phyloP scores from a whole-genome alignment of 2,113 vertebrate species.

The Cololabis saira region DNA sequence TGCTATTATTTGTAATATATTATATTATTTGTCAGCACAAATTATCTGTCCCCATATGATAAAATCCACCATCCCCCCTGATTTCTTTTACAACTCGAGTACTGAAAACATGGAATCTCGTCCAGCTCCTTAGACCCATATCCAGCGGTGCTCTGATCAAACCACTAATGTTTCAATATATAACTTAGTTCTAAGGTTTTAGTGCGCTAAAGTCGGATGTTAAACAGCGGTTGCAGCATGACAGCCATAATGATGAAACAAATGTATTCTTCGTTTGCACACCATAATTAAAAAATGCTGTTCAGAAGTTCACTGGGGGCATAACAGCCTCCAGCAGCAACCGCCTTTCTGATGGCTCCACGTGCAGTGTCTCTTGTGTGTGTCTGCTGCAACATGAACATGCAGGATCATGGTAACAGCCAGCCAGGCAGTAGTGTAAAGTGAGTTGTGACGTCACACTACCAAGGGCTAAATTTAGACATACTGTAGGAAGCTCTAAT shows the following conservation, averaged over 20 bases:
- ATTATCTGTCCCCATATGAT: no score
- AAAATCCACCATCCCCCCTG: no score
- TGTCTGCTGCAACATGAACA: not conserved
- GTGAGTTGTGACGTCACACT: slow-evolving; percentile 15
- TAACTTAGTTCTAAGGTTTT: not conserved
- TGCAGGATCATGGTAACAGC: not conserved
- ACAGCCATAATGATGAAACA: not conserved
- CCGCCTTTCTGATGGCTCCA: no score
- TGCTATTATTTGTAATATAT: no score
- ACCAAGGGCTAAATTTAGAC: slow-evolving; percentile 59
- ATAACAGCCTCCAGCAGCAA: no score
- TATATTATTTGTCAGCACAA: no score
- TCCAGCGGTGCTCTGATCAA: not conserved
- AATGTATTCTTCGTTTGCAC: not conserved
- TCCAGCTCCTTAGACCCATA: no score
- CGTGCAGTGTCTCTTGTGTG: no score
- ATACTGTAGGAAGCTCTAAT: no score
- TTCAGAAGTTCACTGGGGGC: no score
- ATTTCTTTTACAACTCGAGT: no score
- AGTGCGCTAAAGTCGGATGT: not conserved
- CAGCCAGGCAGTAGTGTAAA: not conserved
- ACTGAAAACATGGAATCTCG: not conserved
- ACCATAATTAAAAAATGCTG: not conserved
- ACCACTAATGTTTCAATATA: not conserved
- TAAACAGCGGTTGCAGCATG: not conserved